A percentile compares a stretch with the other conserved stretches of the same genome.
These are phyloP conservation scores for Taxidea taxus DNA, from an alignment of 2,113 vertebrate species.

Conservation along the genomic window DNA sequence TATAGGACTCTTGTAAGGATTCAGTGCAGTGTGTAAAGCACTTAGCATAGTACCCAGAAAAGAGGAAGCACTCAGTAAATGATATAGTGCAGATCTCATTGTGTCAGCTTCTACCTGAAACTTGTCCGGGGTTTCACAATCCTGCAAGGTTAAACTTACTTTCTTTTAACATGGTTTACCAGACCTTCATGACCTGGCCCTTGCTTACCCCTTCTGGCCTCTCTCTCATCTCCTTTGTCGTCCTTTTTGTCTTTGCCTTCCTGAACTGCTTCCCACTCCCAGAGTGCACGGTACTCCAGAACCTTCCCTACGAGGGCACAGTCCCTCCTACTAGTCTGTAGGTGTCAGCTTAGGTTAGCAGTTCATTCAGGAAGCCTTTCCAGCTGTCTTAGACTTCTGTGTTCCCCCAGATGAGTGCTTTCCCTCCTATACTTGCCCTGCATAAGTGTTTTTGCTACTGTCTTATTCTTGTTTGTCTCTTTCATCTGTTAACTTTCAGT, in stretches of 20 bases:
- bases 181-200: neutral
- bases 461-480: neutral
- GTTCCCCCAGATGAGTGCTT: neutral
- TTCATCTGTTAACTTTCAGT: neutral
- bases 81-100: neutral
- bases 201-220: neutral
- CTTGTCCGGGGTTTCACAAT: neutral
- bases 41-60: neutral
- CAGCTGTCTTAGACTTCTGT: neutral
- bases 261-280: neutral
- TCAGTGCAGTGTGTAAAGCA: neutral
- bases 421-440: neutral
- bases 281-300: neutral
- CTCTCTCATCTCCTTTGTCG: neutral
- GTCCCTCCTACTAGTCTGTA: neutral
- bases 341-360: neutral
- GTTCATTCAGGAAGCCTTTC: neutral
- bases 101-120: neutral
- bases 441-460: neutral
- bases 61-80: neutral
- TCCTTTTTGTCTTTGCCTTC: neutral
- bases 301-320: fast-evolving
- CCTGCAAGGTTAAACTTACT: neutral
- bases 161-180: neutral
- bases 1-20: neutral